Percentiles rank a stretch among this genome's conserved stretches.
phyloP scores from a whole-genome alignment of 2,113 vertebrate species.

The Plotosus lineatus region DNA sequence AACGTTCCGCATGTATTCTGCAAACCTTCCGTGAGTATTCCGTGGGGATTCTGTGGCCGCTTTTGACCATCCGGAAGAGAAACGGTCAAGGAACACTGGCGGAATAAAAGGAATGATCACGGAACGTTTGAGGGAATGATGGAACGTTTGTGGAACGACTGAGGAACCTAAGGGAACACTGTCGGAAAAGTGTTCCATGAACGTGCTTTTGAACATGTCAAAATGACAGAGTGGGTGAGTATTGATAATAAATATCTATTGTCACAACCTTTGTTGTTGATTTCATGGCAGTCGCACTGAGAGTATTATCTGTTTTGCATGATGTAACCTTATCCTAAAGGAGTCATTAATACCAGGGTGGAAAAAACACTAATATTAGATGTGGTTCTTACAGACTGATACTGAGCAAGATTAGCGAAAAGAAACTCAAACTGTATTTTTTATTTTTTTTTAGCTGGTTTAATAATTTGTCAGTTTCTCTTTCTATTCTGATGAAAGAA shows the following conservation, averaged over 20 bases:
- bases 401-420: background rate
- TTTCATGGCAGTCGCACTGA: background rate
- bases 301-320: background rate
- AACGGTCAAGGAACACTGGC: too few relatives aligned
- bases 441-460: slow-evolving; percentile 12
- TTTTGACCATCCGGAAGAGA: too few relatives aligned
- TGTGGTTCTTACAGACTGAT: background rate
- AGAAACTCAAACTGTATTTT: background rate
- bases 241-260: background rate
- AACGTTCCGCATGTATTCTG: too few relatives aligned
- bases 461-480: slow-evolving; percentile 27
- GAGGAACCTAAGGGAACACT: too few relatives aligned
- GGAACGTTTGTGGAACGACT: too few relatives aligned
- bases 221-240: too few relatives aligned
- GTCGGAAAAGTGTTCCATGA: too few relatives aligned
- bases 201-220: too few relatives aligned
- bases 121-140: too few relatives aligned
- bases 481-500: slow-evolving; percentile 22
- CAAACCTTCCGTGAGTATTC: too few relatives aligned
- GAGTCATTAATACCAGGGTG: background rate
- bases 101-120: too few relatives aligned
- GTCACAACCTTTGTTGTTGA: background rate
- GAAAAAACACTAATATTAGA: background rate
- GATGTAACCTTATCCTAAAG: background rate
- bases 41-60: too few relatives aligned